phyloP scores from a whole-genome alignment of 2,113 vertebrate genomes.

The Cyanocitta stelleri region DNA sequence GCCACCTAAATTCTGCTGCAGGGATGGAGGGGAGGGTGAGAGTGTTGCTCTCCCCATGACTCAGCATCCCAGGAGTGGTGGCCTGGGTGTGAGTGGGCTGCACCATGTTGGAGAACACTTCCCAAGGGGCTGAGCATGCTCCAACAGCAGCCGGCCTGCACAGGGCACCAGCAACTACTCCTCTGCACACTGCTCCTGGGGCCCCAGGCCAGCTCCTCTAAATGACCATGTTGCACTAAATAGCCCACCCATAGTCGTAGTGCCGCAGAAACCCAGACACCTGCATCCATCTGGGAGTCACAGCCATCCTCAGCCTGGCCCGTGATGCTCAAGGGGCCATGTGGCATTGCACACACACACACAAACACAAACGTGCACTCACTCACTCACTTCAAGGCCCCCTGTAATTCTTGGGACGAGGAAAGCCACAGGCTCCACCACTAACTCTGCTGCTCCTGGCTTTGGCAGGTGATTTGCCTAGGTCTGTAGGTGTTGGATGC shows the following conservation, averaged over 20 bases:
- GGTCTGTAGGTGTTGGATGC: not conserved
- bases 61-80: not conserved
- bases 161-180: not conserved
- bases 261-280: slow-evolving; percentile 7
- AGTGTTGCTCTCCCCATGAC: not conserved
- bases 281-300: not conserved
- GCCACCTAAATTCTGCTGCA: not conserved
- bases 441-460: not conserved
- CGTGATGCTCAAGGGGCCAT: accelerated
- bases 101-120: not conserved
- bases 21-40: not conserved
- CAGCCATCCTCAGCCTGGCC: not conserved
- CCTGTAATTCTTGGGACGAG: not conserved
- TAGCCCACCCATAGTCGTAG: not conserved
- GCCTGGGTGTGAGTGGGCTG: not conserved
- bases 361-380: not conserved
- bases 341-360: not conserved
- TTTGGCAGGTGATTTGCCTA: not conserved
- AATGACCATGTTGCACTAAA: not conserved
- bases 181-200: not conserved
- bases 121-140: not conserved
- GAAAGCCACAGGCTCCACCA: not conserved
- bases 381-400: not conserved
- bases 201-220: not conserved
- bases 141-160: not conserved